Evolutionary conservation across 2,113 vertebrate species (phyloP), one percentile per base, ranked within the genome.

Genomic region (Machaerirhynchus nigripectus): DNA sequence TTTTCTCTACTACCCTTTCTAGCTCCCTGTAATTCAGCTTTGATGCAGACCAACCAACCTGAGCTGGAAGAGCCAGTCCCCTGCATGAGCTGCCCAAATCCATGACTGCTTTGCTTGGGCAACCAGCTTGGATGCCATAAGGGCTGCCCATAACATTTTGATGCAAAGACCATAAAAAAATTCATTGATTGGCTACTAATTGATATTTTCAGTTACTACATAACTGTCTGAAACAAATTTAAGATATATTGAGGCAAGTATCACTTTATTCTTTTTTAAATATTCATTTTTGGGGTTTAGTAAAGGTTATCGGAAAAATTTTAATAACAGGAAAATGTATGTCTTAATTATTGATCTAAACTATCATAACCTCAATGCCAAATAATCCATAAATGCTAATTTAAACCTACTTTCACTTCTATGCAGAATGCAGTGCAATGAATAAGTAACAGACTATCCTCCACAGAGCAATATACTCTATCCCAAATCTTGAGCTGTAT

Each of bases 301-400:
- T 21, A 53, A 91, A 94, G 18, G 16, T 82, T 49, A 22, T 2
- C 85, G 37, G 18, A 89, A 90, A 76, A 15, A 46, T 2, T 56
- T 85, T 77, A 75, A 49, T 59, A 95, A 35, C 9, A 79, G 39
- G 21, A 8, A 65, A 71, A 91, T 46, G 73, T 31, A 19, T 23
- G 13, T 33, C 4, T 95, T 96, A 96, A 97, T 97, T 96, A 95
- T 80, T 92, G 83, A 87, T 69, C 42, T 95, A 60, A 92, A 55
- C 64, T 77, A 69, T 30, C 95, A 67, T 81, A 94, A 95, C 92
- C n/a, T 80, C 93, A 87, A 84, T 83, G 76, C 5, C 35, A 92
- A 96, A 95, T 96, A 93, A 95, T 74, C 68, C 86, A 63, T 44
- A 95, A 96, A 92, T 95, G 65, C 11, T 93, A 90, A 97, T 97